Evolutionary conservation across 2,797 vertebrate genomes (phyloP).

Genomic region (Intellagama lesueurii): DNA sequence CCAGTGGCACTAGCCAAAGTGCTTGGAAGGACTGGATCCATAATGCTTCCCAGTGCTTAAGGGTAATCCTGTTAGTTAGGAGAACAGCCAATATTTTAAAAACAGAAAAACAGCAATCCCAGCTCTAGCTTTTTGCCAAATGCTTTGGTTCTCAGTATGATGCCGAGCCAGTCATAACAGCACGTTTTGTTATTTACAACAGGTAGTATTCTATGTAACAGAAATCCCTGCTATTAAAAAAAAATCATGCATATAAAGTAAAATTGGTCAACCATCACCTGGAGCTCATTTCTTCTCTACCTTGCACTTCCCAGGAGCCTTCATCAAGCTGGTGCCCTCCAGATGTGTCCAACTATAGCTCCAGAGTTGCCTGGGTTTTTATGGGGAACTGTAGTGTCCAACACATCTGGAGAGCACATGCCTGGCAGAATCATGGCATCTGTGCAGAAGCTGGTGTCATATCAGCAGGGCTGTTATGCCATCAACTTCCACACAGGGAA

Average conservation of each 20-base stretch:
- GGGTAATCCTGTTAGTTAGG: constrained; percentile 41
- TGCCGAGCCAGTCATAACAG: constrained; percentile 30
- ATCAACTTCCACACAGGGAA: neutral
- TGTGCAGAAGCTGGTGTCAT: neutral
- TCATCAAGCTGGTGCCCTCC: neutral
- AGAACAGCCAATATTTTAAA: constrained; percentile 1
- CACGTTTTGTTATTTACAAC: constrained; percentile 35
- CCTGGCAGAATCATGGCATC: neutral
- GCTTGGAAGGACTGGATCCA: constrained; percentile 47
- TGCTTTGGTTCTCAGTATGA: constrained; percentile 3
- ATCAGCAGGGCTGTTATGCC: neutral
- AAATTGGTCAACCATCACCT: fast-evolving
- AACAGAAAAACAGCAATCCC: neutral
- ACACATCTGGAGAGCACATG: neutral
- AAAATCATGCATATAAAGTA: constrained; percentile 9
- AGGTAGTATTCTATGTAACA: constrained; percentile 10
- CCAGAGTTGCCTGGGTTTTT: neutral
- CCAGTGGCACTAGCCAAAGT: neutral
- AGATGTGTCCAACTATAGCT: neutral
- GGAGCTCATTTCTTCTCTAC: constrained; percentile 2
- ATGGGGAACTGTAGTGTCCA: neutral
- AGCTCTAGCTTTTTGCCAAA: constrained; percentile 35
- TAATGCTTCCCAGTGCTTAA: constrained; percentile 53
- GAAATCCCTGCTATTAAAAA: constrained; percentile 24
- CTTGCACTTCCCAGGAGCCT: neutral